Evolutionary conservation across 2,113 vertebrate species (phyloP).

Genomic region (Mirounga angustirostris): DNA sequence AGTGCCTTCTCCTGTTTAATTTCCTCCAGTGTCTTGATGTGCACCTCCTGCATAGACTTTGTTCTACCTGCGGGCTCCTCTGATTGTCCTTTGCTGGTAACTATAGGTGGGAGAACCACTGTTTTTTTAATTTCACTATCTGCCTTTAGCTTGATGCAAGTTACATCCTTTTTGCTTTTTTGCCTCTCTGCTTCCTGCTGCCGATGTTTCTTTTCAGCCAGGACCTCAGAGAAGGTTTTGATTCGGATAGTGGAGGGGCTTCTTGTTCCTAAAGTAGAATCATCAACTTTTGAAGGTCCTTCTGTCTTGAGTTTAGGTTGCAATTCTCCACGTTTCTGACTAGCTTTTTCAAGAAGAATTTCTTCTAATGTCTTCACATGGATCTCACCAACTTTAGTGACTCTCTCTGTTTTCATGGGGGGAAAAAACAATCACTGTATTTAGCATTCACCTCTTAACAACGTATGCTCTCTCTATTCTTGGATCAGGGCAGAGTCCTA

Average conservation of each 20-base stretch:
- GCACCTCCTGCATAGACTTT: constrained; percentile 84
- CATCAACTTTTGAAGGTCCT: constrained; percentile 68
- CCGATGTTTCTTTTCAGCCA: constrained; percentile 90
- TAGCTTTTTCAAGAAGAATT: constrained; percentile 94
- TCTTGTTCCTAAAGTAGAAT: constrained; percentile 73
- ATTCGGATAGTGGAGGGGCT: constrained; percentile 61
- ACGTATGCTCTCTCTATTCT: background rate
- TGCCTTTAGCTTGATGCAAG: constrained; percentile 52
- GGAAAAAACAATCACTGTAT: constrained; percentile 11
- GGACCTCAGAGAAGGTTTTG: constrained; percentile 90
- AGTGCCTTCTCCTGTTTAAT: constrained; percentile 95
- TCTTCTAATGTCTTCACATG: constrained; percentile 96
- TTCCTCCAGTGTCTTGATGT: constrained; percentile 95
- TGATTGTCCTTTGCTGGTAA: constrained; percentile 64
- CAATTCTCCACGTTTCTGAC: constrained; percentile 84
- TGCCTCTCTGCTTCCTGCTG: constrained; percentile 86
- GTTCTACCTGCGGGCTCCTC: constrained; percentile 62
- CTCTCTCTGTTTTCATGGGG: constrained; percentile 78
- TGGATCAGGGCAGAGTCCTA: background rate
- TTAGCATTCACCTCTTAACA: background rate
- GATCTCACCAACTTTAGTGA: constrained; percentile 88
- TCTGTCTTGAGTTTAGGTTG: constrained; percentile 76
- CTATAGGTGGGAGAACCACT: accelerated
- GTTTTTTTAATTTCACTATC: constrained; percentile 79
- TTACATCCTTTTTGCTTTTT: constrained; percentile 75